Evolutionary conservation across 2,888 invertebrate species (phyloP), one percentile per base, ranked within the genome.

Genomic region (Eupithecia tripunctaria): DNA sequence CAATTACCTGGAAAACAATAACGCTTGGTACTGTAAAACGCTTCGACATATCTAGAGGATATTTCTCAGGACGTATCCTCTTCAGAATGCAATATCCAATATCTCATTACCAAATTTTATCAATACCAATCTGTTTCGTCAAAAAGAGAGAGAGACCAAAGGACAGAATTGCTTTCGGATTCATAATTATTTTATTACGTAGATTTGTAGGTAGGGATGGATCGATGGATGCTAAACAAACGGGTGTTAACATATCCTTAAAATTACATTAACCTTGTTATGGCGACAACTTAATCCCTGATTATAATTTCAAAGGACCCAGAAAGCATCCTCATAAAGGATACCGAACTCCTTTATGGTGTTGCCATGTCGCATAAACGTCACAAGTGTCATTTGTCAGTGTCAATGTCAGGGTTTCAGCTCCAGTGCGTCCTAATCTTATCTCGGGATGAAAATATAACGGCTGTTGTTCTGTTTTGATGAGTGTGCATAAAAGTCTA

Each of bases 331-430:
- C 27, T 60, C 63, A 43, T 68, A 72, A 67, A 69, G 12, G 15
- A 62, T 69, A 15, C 41, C 60, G 21, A 67, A 68, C 56, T 47
- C 41, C 38, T 47, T 32, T 64, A 70, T 68, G 73, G 70, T 73
- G 73, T 70, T 70, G 70, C 68, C 70, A 68, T 64, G 70, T 73
- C 73, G 43, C 63, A 73, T 73, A 69, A 51, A 73, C 64, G 73
- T 73, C 73, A 70, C 63, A 70, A 60, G 36, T 70, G 70, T 73
- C 70, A 73, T 73, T 73, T 73, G 70, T 73, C 73, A 73, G 36
- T 64, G 73, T 70, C 73, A 69, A 21, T 73, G 73, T 72, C 63
- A 69, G 67, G 56, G 67, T 70, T 70, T 70, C 63, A 18, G 64
- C 70, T 64, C 56, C 67, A 68, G 41, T 67, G 70, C 63, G 63